Base-by-base conservation (phyloP, 2,113 vertebrate species). In the Tyrannus savana region DNA sequence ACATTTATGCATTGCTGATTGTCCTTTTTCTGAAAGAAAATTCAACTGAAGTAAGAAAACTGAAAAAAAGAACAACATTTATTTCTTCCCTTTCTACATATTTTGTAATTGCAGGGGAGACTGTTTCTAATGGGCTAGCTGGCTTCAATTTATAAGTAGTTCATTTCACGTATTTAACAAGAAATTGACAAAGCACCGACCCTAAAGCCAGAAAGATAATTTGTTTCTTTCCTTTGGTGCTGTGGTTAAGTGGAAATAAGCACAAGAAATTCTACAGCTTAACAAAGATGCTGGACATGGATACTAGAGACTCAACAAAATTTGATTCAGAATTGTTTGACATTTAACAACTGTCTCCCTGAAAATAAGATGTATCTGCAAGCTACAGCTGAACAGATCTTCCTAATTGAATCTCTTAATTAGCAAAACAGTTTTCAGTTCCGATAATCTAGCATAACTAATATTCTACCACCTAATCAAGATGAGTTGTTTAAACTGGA, bases 401-500 rank as follows among this genome's bases (percentile, higher is more conserved):
- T 95, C 60, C 56, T 94, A 91, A 95, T 47, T 95, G 60, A 96
- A 90, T 47, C 15, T 84, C 33, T 96, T 95, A 95, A 95, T 95
- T 96, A 96, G 25, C 35, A 89, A 96, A 96, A 90, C 13, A 89
- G 33, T 55, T 52, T 50, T 88, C 37, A 69, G 19, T 91, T 96
- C 55, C 82, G 91, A 72, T 88, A 95, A 87, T 81, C 37, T 81
- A 95, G 52, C 59, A 96, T 93, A 96, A 89, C 71, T 93, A 91
- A 87, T 93, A 97, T 96, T 97, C 96, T 93, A 95, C 35, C 23
- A 85, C 37, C 35, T 97, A 94, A 97, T 96, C 74, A 96, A 92
- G 23, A n/a, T 67, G 83, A 94, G 41, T 67, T 96, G 31, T 92
- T 98, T 93, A 96, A 96, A 96, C 33, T 90, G 71, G 25, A 78